phyloP scores from a whole-genome alignment of 1,140 invertebrate genomes.

The Armadillidium nasatum region DNA sequence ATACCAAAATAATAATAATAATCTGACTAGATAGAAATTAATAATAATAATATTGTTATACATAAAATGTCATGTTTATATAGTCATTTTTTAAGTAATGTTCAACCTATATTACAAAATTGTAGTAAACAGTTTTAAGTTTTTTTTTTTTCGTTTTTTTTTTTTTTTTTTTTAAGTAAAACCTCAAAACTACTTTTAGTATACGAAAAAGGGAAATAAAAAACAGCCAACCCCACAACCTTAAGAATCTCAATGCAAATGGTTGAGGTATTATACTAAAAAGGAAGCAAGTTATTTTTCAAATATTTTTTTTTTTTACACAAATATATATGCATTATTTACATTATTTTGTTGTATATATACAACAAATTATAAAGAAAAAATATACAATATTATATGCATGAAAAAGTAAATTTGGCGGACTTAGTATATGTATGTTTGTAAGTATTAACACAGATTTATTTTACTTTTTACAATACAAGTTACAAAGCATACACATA shows the following conservation, averaged over 20 bases:
- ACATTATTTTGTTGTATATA: background rate
- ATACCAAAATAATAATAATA: background rate
- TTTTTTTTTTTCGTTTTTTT: too few relatives aligned
- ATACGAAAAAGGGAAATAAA: too few relatives aligned
- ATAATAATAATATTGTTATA: background rate
- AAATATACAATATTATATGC: background rate
- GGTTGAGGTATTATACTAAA: slow-evolving; percentile 3
- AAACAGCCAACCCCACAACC: background rate
- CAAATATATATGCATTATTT: slow-evolving; percentile 9
- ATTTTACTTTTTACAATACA: background rate
- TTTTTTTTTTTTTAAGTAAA: too few relatives aligned
- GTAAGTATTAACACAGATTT: background rate
- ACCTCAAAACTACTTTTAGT: too few relatives aligned
- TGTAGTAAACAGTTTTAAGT: too few relatives aligned
- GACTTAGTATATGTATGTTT: background rate
- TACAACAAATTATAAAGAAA: background rate
- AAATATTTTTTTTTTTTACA: background rate
- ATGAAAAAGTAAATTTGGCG: background rate
- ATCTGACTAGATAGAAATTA: too few relatives aligned
- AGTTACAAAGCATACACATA: slow-evolving; percentile 1
- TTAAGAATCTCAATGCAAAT: background rate
- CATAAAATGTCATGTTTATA: background rate
- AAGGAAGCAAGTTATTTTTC: background rate
- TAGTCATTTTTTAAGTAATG: too few relatives aligned
- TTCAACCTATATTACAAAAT: too few relatives aligned